A percentile compares a stretch with the other conserved stretches of the same genome.
phyloP scores from a whole-genome alignment of 2,797 vertebrate genomes.

The Gymnothorax javanicus region DNA sequence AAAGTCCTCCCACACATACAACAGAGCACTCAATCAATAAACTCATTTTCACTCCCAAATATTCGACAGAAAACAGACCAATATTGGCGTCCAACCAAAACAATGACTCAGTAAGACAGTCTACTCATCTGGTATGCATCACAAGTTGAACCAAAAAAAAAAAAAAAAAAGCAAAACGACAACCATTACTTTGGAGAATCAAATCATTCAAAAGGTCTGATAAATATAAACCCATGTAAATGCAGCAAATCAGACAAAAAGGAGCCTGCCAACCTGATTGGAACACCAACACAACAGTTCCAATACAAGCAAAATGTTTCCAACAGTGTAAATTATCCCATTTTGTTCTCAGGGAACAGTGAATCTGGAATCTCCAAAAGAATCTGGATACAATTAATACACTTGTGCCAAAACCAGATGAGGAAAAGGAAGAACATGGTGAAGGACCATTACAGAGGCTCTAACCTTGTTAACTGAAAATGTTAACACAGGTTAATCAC shows the following conservation, averaged over 20 bases:
- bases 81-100: neutral
- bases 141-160: neutral
- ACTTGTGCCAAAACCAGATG: neutral
- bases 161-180: neutral
- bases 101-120: neutral
- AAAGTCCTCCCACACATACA: conserved; percentile 13
- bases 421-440: neutral
- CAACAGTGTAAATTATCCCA: neutral
- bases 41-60: conserved; percentile 1
- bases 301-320: neutral
- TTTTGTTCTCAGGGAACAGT: neutral
- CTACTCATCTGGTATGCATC: neutral
- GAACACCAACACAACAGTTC: neutral
- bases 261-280: neutral
- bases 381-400: conserved; percentile 3
- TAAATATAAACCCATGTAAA: neutral
- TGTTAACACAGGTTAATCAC: conserved; percentile 13
- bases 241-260: neutral
- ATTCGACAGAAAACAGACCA: neutral
- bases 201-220: neutral
- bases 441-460: neutral
- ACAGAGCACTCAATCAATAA: neutral
- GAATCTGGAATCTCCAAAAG: neutral
- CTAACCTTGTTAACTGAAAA: neutral
- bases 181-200: neutral